Conservation (phyloP, 2,888 invertebrate species). For the Thera britannica region DNA sequence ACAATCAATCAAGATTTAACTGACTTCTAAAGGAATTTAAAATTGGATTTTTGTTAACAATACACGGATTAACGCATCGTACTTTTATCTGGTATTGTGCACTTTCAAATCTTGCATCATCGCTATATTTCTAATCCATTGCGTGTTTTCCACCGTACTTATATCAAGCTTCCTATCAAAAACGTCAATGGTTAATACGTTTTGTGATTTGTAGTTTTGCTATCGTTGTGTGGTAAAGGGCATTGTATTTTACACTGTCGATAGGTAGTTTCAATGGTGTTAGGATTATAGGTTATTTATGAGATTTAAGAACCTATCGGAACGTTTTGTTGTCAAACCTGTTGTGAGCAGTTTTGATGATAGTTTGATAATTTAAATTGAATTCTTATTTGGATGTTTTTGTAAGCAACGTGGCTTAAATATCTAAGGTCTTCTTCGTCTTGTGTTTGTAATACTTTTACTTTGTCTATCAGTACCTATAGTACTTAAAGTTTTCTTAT, state of each 20-base stretch:
- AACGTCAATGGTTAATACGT: constrained; percentile 10
- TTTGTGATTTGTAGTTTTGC: constrained; percentile 15
- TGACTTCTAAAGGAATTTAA: constrained; percentile 75
- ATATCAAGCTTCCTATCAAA: constrained; percentile 1
- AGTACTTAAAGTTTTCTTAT: too few relatives aligned
- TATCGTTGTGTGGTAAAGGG: constrained; percentile 41
- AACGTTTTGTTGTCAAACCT: constrained; percentile 59
- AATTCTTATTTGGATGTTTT: constrained; percentile 27
- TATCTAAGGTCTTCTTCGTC: neutral
- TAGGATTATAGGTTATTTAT: constrained; percentile 75
- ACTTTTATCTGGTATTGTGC: constrained; percentile 67
- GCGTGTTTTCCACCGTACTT: constrained; percentile 24
- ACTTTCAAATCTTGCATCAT: constrained; percentile 25
- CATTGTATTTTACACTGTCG: constrained; percentile 65
- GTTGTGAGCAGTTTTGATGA: constrained; percentile 52
- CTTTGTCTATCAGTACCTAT: too few relatives aligned
- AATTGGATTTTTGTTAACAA: constrained; percentile 82
- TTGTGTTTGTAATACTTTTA: too few relatives aligned
- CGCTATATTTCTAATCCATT: constrained; percentile 40
- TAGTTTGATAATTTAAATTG: constrained; percentile 46
- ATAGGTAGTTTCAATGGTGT: constrained; percentile 63
- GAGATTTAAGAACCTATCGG: constrained; percentile 56
- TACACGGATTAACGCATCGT: constrained; percentile 73
- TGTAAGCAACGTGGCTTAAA: neutral
- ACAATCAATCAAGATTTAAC: constrained; percentile 82